Base-by-base conservation (phyloP, 2,888 invertebrate genomes). In the Lucinisca nassula region DNA sequence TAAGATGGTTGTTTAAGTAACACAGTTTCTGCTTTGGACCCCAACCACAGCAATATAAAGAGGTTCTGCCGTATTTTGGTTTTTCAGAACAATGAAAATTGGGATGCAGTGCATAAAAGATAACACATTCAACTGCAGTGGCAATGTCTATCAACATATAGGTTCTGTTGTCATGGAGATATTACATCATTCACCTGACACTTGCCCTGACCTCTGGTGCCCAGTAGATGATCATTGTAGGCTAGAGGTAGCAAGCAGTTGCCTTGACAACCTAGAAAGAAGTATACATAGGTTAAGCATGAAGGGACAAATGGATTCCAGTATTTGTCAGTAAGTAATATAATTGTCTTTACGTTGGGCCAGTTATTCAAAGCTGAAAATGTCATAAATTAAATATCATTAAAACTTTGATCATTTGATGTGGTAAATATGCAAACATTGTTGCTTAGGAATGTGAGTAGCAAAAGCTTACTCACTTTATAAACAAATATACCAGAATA, bases 131-230 rank as follows among this genome's bases (percentile, higher is more conserved):
- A 83, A 85, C 78, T 88, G 88, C 58, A 67, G 77, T 24, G 24
- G 45, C 0, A 61, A 51, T 10, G 51, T 79, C 10, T 30, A 78
- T n/a, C 32, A 55, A 4, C 45, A 45, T 24, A 37, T 85, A 21
- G 51, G 79, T 6, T 72, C 73, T 1, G 40, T 72, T n/a, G 51
- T 85, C 1, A 55, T 51, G 61, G 73, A 82, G n/a, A 55, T 88
- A 38, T 70, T 82, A 78, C 82, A 67, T 17, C 58, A 73, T 24
- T 61, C 79, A 4, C 35, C 45, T 67, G 77, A 67, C n/a, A 12
- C 40, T 1, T 88, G 88, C 72, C 88, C 88, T 2, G 55, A 85
- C 45, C 76, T 82, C 35, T 88, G 88, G 88, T 88, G 88, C 55
- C 85, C 88, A 30, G 77, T 35, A 14, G 38, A 72, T 45, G 72